Evolutionary conservation across 1,140 invertebrate species (phyloP), one percentile per base, ranked within the genome.

Genomic region (Metaphire vulgaris): DNA sequence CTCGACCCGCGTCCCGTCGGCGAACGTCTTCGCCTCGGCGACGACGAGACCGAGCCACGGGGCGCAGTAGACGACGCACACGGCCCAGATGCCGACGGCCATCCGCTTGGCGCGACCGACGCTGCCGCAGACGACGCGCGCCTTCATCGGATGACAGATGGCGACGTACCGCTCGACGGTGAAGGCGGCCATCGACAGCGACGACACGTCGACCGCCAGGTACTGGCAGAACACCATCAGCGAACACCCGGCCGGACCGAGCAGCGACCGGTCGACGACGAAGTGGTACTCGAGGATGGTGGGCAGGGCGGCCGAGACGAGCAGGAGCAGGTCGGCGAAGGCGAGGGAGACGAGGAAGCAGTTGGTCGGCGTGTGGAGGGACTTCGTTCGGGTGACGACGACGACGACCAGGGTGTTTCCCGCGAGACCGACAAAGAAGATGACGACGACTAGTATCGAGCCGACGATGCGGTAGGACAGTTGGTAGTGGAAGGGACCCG

Each of bases 121-220:
- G 0, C 89, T 89, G 82, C n/a, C n/a, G n/a, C 89, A 90, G 72
- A 90, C 29, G 88, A 89, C 94, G 82, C 96, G 93, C 0, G 93
- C 92, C 79, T 92, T 87, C 80, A 98, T 92, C 0, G 95, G 95
- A 83, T 96, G 92, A 85, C 95, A 97, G 80, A 98, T 97, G 29
- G 94, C 95, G 41, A 97, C 90, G 84, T 97, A 99, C 74, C 96
- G 86, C 84, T 98, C 96, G 15, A 97, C 90, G 0, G 96, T 97
- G 85, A 98, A 98, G 0, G 93, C 92, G 0, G 92, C 93, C 74
- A 96, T 96, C 14, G 93, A 95, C 68, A 98, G 87, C 0, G 98
- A 92, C 0, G 95, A 96, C 0, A 95, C 94, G 81, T 92, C 92
- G 76, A 92, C 90, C 0, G 91, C 91, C 12, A 91, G 83, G 83